Conservation (phyloP, 2,888 invertebrate genomes). For the Nycteola revayana region DNA sequence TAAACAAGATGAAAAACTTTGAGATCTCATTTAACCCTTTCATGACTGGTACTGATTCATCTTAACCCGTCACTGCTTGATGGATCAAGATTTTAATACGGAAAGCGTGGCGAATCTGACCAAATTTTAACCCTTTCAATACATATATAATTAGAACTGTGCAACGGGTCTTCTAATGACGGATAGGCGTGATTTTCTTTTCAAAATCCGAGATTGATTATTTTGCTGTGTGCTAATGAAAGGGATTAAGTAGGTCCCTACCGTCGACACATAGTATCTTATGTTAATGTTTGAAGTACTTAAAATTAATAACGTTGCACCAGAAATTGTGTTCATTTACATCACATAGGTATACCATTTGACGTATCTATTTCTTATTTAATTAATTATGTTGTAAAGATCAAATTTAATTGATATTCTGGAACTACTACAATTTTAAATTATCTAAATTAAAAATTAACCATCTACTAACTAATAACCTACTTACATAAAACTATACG, state of each 20-base stretch:
- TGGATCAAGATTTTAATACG: conserved; percentile 81
- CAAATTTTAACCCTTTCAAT: conserved; percentile 71
- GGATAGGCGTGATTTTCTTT: conserved; percentile 48
- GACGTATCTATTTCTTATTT: too few relatives aligned
- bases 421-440: too few relatives aligned
- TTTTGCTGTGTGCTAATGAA: conserved; percentile 24
- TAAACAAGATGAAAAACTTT: conserved; percentile 36
- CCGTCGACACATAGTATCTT: too few relatives aligned
- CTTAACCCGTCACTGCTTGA: conserved; percentile 75
- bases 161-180: conserved; percentile 52
- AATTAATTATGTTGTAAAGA: too few relatives aligned
- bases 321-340: too few relatives aligned
- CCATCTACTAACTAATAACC: too few relatives aligned
- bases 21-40: conserved; percentile 49
- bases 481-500: too few relatives aligned
- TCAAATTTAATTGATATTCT: too few relatives aligned
- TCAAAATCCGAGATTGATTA: conserved; percentile 39
- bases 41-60: conserved; percentile 66
- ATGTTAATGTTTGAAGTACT: too few relatives aligned
- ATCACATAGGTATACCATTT: too few relatives aligned
- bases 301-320: too few relatives aligned
- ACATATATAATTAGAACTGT: conserved; percentile 59
- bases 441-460: too few relatives aligned
- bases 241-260: conserved; percentile 23
- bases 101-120: conserved; percentile 77